phyloP scores from a whole-genome alignment of 1,140 invertebrate genomes.

The Drosophila eugracilis region DNA sequence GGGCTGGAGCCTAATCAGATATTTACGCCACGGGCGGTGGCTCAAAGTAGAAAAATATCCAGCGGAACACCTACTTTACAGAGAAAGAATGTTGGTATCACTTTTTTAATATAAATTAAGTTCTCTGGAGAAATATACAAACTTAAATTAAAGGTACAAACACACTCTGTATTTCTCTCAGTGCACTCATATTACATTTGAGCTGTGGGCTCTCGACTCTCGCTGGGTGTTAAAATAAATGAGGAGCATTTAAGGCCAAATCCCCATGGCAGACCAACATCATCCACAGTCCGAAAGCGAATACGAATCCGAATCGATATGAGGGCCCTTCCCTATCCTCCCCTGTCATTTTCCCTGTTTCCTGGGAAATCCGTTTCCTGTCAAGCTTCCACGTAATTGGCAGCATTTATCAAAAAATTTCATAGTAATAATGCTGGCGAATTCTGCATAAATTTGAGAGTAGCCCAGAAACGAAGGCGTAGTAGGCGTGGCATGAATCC shows the following conservation, averaged over 20 bases:
- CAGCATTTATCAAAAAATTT: conserved; percentile 53
- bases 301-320: conserved; percentile 42
- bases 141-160: too few relatives aligned
- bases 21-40: conserved; percentile 59
- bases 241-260: conserved; percentile 56
- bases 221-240: conserved; percentile 61
- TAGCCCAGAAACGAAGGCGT: background rate
- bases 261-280: conserved; percentile 39
- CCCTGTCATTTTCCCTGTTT: background rate
- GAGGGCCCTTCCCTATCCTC: background rate
- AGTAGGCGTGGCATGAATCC: conserved; percentile 12
- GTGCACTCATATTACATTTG: conserved; percentile 36
- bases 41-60: conserved; percentile 43
- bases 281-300: conserved; percentile 31
- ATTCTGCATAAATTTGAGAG: conserved; percentile 29
- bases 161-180: background rate
- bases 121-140: background rate
- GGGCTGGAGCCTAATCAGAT: conserved; percentile 58
- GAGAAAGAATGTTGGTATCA: background rate
- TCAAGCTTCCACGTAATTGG: conserved; percentile 43
- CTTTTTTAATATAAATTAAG: background rate
- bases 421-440: conserved; percentile 6
- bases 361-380: conserved; percentile 23
- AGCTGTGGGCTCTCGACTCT: conserved; percentile 52
- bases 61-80: conserved; percentile 20